These are phyloP conservation scores for Gryllus longicercus DNA, from an alignment of 2,888 invertebrate genomes.

Conservation along the genomic window DNA sequence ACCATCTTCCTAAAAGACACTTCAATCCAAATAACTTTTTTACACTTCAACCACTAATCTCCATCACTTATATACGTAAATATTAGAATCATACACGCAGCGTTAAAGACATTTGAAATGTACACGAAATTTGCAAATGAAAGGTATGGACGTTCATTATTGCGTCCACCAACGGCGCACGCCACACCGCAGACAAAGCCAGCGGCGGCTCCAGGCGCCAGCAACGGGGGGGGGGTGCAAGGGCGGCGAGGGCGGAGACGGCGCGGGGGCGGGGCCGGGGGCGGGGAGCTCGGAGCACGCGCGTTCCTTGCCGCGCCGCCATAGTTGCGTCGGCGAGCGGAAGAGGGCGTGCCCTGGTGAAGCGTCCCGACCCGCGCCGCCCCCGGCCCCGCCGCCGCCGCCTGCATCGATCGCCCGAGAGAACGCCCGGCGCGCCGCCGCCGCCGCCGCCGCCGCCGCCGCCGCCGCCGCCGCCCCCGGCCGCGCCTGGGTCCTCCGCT, in stretches of 20 bases:
- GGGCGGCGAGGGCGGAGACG: neutral
- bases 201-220: too few species aligned
- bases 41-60: too few species aligned
- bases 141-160: too few species aligned
- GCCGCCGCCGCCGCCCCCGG: neutral
- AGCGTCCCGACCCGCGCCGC: neutral
- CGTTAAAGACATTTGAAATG: too few species aligned
- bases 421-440: neutral
- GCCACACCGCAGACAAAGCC: too few species aligned
- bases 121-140: too few species aligned
- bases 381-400: neutral
- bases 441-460: neutral
- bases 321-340: neutral
- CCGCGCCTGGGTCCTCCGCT: neutral
- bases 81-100: too few species aligned
- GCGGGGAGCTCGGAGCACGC: neutral
- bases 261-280: neutral
- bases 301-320: neutral
- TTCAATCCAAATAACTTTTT: too few species aligned
- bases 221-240: neutral
- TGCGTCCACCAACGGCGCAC: too few species aligned
- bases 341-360: neutral
- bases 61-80: too few species aligned
- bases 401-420: conserved; percentile 11
- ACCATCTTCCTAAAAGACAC: too few species aligned